Percentiles rank a stretch among this genome's conserved stretches.
Evolutionary conservation across 2,888 invertebrate genomes (phyloP).

Genomic region (Sphaerophoria rueppellii): DNA sequence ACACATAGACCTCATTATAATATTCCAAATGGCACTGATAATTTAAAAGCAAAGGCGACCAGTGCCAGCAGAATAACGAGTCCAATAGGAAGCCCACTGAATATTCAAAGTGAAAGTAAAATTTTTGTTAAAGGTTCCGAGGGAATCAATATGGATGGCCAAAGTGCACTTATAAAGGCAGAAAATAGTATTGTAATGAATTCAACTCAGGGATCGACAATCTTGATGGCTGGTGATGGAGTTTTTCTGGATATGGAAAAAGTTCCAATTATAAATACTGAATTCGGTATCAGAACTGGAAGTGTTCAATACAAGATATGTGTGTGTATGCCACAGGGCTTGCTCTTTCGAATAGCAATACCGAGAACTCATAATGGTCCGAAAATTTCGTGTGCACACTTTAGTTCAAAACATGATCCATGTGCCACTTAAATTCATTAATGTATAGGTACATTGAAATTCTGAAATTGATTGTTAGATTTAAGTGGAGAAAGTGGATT

Average conservation of each 20-base stretch:
- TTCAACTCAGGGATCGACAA: conserved; percentile 90
- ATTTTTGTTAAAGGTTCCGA: conserved; percentile 90
- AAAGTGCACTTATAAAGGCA: conserved; percentile 88
- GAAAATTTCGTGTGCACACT: conserved; percentile 81
- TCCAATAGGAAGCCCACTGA: conserved; percentile 87
- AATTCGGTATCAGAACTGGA: conserved; percentile 81
- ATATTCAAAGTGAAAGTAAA: conserved; percentile 86
- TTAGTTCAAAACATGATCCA: conserved; percentile 80
- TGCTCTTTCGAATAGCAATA: conserved; percentile 90
- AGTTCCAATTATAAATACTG: conserved; percentile 86
- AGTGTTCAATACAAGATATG: conserved; percentile 92
- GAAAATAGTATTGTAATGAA: conserved; percentile 91
- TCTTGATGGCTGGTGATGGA: conserved; percentile 87
- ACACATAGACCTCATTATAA: conserved; percentile 88
- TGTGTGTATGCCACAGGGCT: conserved; percentile 94
- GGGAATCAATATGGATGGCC: conserved; percentile 89
- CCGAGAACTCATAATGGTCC: conserved; percentile 82
- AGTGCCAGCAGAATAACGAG: conserved; percentile 89
- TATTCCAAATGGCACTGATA: conserved; percentile 87
- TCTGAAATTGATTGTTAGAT: no score
- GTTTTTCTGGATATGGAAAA: conserved; percentile 88
- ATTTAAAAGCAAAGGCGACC: conserved; percentile 86
- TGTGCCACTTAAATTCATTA: conserved; percentile 74
- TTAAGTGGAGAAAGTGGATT: no score
- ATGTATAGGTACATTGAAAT: no score